Evolutionary conservation across 2,113 vertebrate species (phyloP), one percentile per base, ranked within the genome.

Genomic region (Panthera uncia): DNA sequence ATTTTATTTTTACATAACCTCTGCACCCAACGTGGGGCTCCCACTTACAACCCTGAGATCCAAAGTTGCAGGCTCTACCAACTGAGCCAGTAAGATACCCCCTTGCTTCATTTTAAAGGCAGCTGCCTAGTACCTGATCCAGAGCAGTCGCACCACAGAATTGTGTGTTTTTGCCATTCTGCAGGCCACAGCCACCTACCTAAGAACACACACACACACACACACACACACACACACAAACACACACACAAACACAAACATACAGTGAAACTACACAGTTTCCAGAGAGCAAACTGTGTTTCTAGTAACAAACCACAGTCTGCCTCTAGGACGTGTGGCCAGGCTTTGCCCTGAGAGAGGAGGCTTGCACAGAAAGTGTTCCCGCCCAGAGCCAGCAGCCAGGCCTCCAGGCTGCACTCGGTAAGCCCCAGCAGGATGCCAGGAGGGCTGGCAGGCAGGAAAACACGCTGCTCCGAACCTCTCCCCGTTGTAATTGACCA

Each of bases 401-500:
- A 18, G 3, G 94, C 84, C 94, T 83, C 63, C 63, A 55, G 78
- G 97, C 83, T 0, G 87, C 25, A 15, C 31, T 78, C 15, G 25
- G 88, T 97, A 89, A 94, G 97, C 85, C 92, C 84, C 33, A 25
- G 97, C 97, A 98, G 97, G 95, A 96, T 45, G 66, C 91, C 98
- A 92, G 96, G 97, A 18, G 0, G 61, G 93, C 71, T 27, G 74
- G 86, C 38, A 0, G 89, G 97, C 95, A 88, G 95, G 92, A 92
- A 96, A 80, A 93, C 82, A 88, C 12, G 5, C 89, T 23, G 14
- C 94, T 80, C 16, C 0, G 23, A 95, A 89, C n/a, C 76, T 98
- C 95, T 98, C 96, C 98, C 96, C 95, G 94, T 98, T 99, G 98
- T 98, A 98, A 99, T 99, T 99, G 99, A 98, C 98, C 98, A 97